Percentiles rank a stretch among this genome's conserved stretches.
Conservation (phyloP, 1,140 invertebrate species). For the Drosophila bocki region DNA sequence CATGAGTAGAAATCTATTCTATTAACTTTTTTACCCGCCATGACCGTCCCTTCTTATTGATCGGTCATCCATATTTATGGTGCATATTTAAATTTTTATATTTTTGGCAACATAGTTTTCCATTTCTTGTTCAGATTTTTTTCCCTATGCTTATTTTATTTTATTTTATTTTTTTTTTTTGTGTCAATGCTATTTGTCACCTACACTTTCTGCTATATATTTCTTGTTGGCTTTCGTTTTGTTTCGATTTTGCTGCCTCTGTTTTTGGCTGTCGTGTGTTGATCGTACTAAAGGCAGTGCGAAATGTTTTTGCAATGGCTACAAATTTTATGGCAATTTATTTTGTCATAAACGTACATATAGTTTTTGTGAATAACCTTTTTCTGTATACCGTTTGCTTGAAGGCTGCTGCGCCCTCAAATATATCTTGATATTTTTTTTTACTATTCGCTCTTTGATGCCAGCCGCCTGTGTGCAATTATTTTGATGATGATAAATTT, state of each 20-base stretch:
- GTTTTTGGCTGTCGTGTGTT: slow-evolving; percentile 28
- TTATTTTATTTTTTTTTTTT: slow-evolving; percentile 1
- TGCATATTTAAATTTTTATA: slow-evolving; percentile 44
- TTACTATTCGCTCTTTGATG: slow-evolving; percentile 61
- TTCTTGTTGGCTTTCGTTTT: slow-evolving; percentile 43
- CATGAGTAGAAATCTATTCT: slow-evolving; percentile 34
- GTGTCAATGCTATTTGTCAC: slow-evolving; percentile 64
- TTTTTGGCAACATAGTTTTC: slow-evolving; percentile 51
- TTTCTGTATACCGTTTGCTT: slow-evolving; percentile 28
- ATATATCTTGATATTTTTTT: slow-evolving; percentile 21
- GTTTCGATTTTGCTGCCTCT: slow-evolving; percentile 25
- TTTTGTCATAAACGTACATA: slow-evolving; percentile 74
- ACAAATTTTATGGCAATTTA: slow-evolving; percentile 78
- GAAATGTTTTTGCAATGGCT: slow-evolving; percentile 67
- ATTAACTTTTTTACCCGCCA: slow-evolving; percentile 21
- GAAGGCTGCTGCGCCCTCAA: slow-evolving; percentile 62
- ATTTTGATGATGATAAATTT: slow-evolving; percentile 66
- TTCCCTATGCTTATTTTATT: not conserved
- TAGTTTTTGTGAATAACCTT: slow-evolving; percentile 56
- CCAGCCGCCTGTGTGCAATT: slow-evolving; percentile 59
- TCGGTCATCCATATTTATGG: slow-evolving; percentile 35
- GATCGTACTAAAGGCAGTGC: slow-evolving; percentile 66
- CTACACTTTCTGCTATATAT: slow-evolving; percentile 58
- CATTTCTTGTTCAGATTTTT: slow-evolving; percentile 35
- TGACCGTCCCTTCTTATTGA: slow-evolving; percentile 9